These are phyloP conservation scores for Pteronotus mesoamericanus DNA, from an alignment of 2,797 vertebrate species.

Conservation along the genomic window DNA sequence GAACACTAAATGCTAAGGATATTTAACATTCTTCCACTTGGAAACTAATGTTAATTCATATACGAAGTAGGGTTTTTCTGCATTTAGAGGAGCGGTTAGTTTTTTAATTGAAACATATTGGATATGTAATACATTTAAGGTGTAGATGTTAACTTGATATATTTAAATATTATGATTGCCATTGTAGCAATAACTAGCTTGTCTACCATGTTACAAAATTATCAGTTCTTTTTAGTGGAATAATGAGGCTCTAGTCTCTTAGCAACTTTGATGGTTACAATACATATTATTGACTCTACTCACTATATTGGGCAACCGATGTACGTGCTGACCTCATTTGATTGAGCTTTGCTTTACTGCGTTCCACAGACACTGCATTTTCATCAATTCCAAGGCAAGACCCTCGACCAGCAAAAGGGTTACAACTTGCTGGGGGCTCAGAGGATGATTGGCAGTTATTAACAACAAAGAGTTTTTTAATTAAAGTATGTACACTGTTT, in stretches of 20 bases:
- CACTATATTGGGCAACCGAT: not conserved
- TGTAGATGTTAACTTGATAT: not conserved
- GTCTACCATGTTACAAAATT: not conserved
- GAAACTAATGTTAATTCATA: not conserved
- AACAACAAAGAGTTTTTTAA: not conserved
- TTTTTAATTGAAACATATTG: not conserved
- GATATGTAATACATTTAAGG: not conserved
- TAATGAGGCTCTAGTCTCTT: not conserved
- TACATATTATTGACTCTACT: not conserved
- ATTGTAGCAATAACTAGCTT: not conserved
- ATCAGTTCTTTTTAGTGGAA: not conserved
- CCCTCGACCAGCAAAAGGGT: not conserved
- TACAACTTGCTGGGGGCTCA: not conserved
- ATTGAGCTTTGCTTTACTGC: not conserved
- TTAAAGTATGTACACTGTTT: not conserved
- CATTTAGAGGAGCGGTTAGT: not conserved
- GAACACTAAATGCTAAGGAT: not conserved
- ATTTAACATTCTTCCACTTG: not conserved
- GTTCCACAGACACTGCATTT: not conserved
- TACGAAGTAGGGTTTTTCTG: not conserved
- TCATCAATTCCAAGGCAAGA: not conserved
- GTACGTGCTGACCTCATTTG: not conserved
- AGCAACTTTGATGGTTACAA: not conserved
- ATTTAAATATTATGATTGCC: not conserved
- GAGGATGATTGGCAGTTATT: not conserved